Percentiles rank a stretch among this genome's conserved stretches.
These are phyloP conservation scores for Coregonus suidteri DNA, from an alignment of 2,797 vertebrate genomes.

Conservation along the genomic window DNA sequence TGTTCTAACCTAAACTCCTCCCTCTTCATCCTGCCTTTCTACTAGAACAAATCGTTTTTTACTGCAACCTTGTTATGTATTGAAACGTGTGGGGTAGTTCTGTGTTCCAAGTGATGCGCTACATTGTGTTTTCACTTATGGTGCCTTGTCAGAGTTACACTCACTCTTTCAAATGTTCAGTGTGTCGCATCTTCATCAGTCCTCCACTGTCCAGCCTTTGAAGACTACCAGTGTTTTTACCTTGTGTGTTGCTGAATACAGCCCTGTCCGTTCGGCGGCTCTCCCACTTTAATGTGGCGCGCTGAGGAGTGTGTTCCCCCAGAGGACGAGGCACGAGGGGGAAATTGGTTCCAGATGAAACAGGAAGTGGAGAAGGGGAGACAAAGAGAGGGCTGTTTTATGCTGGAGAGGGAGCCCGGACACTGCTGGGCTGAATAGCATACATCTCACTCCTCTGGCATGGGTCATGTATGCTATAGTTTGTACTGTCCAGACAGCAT, in stretches of 20 bases:
- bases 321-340: conserved; percentile 73
- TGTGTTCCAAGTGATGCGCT: not conserved
- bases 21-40: conserved; percentile 36
- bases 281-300: conserved; percentile 21
- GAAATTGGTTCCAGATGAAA: conserved; percentile 80
- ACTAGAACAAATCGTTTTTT: conserved; percentile 50
- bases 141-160: not conserved
- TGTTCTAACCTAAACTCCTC: conserved; percentile 39
- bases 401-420: conserved; percentile 27
- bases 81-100: conserved; percentile 42
- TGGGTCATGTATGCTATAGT: not conserved
- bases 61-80: conserved; percentile 12
- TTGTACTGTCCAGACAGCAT: conserved; percentile 9
- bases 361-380: conserved; percentile 67
- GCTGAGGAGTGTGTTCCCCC: conserved; percentile 65
- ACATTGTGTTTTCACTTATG: not conserved
- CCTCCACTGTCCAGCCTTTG: conserved; percentile 27
- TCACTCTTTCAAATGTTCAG: not conserved
- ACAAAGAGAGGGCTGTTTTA: conserved; percentile 76
- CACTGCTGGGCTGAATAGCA: not conserved
- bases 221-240: conserved; percentile 33
- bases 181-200: conserved; percentile 1
- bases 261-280: conserved; percentile 39
- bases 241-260: conserved; percentile 29
- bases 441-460: conserved; percentile 8